Evolutionary conservation across 2,888 invertebrate genomes (phyloP), one percentile per base, ranked within the genome.

Genomic region (Terebella lapidaria): DNA sequence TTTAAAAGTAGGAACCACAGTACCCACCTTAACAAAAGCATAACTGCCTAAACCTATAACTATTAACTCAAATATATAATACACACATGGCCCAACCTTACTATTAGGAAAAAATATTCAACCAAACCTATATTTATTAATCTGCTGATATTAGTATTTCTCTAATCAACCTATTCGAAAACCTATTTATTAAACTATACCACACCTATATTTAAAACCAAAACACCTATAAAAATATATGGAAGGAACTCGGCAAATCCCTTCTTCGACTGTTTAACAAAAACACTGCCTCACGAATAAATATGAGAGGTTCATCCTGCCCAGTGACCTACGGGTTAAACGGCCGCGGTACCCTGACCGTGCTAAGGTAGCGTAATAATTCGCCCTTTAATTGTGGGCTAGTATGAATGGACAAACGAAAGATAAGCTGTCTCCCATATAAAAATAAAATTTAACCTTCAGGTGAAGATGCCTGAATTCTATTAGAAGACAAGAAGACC

Each of bases 221-320:
- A 61, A 42, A 55, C 35, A n/a, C n/a, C n/a, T 53, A 24, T 4
- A 56, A 56, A 54, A 60, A 22, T 52, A 51, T 57, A 27, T 45
- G 53, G 53, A 70, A 74, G 66, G 70, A 72, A 74, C 67, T 73
- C 72, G 72, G 72, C 71, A 71, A 74, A 71, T 22, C 28, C 42
- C 15, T 52, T 55, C 60, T 67, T 59, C 69, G 69, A 68, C 72
- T 73, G 74, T 74, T 73, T 74, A 74, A 57, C 72, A 74, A 73
- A 74, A 73, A 73, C 74, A 73, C 71, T 64, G 68, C 70, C 65
- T 66, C 35, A 62, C 58, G 71, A 51, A 20, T 24, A 10, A 53
- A 30, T 10, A 69, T 71, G 59, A 59, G 35, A 65, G 61, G 70
- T 72, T 59, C 60, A 51, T 59, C 69, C 74, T 74, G 73, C 73